Evolutionary conservation across 2,113 vertebrate species (phyloP).

Genomic region (Mungos mungo): DNA sequence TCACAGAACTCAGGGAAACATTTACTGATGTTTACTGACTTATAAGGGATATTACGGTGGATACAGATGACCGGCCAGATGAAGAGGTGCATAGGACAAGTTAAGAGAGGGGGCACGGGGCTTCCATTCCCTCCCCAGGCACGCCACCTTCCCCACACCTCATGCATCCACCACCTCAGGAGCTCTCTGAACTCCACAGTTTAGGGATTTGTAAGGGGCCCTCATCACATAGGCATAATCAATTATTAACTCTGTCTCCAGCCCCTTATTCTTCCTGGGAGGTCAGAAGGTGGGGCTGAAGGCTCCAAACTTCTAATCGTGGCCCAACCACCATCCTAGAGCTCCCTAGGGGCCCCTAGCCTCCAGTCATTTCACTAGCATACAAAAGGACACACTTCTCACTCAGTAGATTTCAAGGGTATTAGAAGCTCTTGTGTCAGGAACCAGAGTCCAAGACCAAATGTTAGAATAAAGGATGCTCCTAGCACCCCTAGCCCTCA

Average conservation of each 20-base stretch:
- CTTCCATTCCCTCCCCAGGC: neutral
- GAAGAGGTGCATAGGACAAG: neutral
- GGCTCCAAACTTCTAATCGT: neutral
- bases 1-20: neutral
- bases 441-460: neutral
- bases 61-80: neutral
- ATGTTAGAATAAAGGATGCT: too few relatives aligned
- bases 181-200: neutral
- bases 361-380: neutral
- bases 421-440: neutral
- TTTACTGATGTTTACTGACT: neutral
- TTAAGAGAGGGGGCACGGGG: too few relatives aligned
- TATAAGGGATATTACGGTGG: neutral
- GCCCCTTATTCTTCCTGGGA: neutral
- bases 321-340: neutral
- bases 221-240: neutral
- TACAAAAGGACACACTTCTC: neutral
- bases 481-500: neutral
- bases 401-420: neutral
- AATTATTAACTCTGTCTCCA: neutral
- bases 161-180: neutral
- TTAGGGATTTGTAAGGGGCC: neutral
- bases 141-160: neutral
- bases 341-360: too few relatives aligned
- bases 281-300: neutral